Evolutionary conservation across 2,113 vertebrate genomes (phyloP).

Genomic region (Sterna hirundo): DNA sequence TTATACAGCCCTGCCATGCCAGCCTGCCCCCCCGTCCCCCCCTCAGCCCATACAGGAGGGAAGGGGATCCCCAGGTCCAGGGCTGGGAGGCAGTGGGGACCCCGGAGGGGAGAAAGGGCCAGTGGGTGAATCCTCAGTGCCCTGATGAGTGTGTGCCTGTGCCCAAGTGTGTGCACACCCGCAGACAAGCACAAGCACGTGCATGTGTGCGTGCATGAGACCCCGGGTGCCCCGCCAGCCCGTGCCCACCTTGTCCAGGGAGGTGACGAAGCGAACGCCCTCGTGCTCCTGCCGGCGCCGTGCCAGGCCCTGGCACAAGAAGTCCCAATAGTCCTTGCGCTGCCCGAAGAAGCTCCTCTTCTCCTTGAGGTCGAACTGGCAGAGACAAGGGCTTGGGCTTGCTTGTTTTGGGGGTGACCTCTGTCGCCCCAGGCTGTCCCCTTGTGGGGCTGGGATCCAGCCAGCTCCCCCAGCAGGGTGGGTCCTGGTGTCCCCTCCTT

Average conservation of each 20-base stretch:
- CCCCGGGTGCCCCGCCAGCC: not conserved
- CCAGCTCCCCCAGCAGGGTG: not conserved
- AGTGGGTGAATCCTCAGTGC: rapidly evolving
- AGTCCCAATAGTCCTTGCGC: slow-evolving; percentile 79
- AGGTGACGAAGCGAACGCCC: slow-evolving; percentile 32
- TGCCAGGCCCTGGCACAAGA: slow-evolving; percentile 63
- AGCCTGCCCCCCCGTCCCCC: rapidly evolving
- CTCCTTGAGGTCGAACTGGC: slow-evolving; percentile 78
- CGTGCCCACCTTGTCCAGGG: slow-evolving; percentile 67
- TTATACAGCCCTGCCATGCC: not conserved
- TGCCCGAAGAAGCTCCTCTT: slow-evolving; percentile 74
- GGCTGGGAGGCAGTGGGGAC: not conserved
- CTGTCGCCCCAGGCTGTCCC: not conserved
- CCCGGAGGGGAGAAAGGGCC: not conserved
- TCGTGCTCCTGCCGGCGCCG: slow-evolving; percentile 8
- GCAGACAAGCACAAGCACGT: rapidly evolving
- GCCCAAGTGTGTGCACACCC: not conserved
- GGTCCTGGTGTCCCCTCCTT: rapidly evolving
- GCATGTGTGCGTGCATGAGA: rapidly evolving
- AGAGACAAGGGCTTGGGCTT: not conserved
- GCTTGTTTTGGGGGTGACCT: not conserved
- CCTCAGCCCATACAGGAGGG: not conserved
- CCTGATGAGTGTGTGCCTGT: rapidly evolving
- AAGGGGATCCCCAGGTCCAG: not conserved
- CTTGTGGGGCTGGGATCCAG: not conserved